phyloP scores from a whole-genome alignment of 2,113 vertebrate species.

The Stigmatopora nigra region DNA sequence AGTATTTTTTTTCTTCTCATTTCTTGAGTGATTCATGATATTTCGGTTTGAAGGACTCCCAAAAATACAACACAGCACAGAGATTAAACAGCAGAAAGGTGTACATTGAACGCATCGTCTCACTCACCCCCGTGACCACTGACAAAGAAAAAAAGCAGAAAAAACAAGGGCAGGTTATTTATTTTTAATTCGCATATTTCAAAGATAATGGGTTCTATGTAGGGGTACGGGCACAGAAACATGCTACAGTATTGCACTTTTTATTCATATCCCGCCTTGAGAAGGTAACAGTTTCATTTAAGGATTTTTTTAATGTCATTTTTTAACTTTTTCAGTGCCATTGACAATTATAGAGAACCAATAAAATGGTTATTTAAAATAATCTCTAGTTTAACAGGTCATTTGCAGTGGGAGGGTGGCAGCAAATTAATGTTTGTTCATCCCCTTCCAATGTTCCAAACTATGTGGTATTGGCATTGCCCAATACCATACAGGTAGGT shows the following conservation, averaged over 20 bases:
- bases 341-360: no score
- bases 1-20: background rate
- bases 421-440: no score
- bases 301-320: background rate
- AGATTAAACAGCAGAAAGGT: slow-evolving; percentile 1
- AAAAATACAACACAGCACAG: slow-evolving; percentile 47
- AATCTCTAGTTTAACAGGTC: no score
- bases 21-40: background rate
- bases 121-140: slow-evolving; percentile 65
- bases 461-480: background rate
- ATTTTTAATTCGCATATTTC: background rate
- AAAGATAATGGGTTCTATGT: background rate
- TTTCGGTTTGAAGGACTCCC: slow-evolving; percentile 7
- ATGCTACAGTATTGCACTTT: slow-evolving; percentile 47
- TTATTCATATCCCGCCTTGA: slow-evolving; percentile 37
- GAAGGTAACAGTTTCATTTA: slow-evolving; percentile 19
- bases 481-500: no score
- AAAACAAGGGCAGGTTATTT: slow-evolving; percentile 9
- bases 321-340: no score
- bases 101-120: slow-evolving; percentile 20
- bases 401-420: no score
- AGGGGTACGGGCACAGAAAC: background rate
- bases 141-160: slow-evolving; percentile 36
- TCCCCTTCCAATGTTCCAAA: no score
- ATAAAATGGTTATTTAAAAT: no score